Percentiles rank a stretch among this genome's conserved stretches.
Evolutionary conservation across 2,888 invertebrate genomes (phyloP).

Genomic region (Agrotis exclamationis): DNA sequence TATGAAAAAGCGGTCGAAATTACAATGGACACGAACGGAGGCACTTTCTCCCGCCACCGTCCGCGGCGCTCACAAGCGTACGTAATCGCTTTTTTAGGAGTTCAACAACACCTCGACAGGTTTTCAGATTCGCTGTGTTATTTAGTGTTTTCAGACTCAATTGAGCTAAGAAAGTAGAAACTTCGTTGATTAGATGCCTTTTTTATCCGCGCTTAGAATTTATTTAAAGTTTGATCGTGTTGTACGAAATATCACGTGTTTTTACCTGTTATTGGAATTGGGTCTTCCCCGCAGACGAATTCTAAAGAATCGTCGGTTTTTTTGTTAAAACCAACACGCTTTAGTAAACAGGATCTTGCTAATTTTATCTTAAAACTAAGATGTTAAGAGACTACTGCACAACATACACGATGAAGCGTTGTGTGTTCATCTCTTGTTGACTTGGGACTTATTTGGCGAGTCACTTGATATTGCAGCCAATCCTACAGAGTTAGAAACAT

Average conservation of each 20-base stretch:
- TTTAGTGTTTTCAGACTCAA: slow-evolving; percentile 19
- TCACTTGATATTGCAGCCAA: neutral
- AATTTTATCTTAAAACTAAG: slow-evolving; percentile 13
- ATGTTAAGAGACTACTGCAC: neutral
- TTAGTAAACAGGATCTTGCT: neutral
- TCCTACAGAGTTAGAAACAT: neutral
- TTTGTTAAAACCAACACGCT: slow-evolving; percentile 16
- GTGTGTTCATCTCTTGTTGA: neutral
- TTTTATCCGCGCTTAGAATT: slow-evolving; percentile 6
- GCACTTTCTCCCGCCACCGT: slow-evolving; percentile 56
- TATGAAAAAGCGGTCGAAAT: slow-evolving; percentile 62
- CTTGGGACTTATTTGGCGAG: neutral
- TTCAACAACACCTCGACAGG: slow-evolving; percentile 39
- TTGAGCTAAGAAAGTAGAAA: slow-evolving; percentile 29
- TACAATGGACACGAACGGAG: slow-evolving; percentile 58
- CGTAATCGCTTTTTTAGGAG: slow-evolving; percentile 53
- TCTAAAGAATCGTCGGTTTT: neutral
- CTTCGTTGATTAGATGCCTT: neutral
- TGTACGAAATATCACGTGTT: slow-evolving; percentile 13
- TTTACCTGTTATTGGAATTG: slow-evolving; percentile 25
- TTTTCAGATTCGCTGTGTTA: slow-evolving; percentile 28
- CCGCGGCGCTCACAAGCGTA: slow-evolving; percentile 36
- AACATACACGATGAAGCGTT: too few species aligned
- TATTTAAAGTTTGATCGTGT: neutral
- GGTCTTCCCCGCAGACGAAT: slow-evolving; percentile 18